Conservation (phyloP, 2,888 invertebrate species). For the Troilus luridus region DNA sequence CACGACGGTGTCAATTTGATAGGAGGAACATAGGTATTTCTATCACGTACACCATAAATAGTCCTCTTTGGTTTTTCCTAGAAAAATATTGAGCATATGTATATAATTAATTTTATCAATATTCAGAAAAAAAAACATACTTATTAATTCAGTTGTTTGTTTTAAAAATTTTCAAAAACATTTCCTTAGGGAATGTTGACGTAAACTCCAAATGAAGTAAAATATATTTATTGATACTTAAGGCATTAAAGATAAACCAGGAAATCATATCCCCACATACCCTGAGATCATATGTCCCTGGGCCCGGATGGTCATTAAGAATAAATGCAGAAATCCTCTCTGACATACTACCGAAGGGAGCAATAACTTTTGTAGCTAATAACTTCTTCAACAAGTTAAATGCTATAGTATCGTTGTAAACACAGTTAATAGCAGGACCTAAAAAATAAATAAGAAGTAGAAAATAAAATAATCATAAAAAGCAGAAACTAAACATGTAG, state of each 20-base stretch:
- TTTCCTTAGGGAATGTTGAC: too few species aligned
- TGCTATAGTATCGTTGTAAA: not conserved
- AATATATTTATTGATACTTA: too few species aligned
- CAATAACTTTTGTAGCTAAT: not conserved
- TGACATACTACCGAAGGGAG: not conserved
- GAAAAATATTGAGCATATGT: not conserved
- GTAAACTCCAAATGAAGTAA: too few species aligned
- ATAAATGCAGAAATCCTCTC: not conserved
- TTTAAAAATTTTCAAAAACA: too few species aligned
- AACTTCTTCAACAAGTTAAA: slow-evolving; percentile 20
- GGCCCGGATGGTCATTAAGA: slow-evolving; percentile 53
- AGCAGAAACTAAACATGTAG: not conserved
- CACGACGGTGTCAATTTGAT: not conserved
- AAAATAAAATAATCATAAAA: not conserved
- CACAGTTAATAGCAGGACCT: slow-evolving; percentile 14
- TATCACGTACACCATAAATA: slow-evolving; percentile 1
- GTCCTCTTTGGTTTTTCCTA: not conserved
- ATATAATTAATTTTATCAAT: too few species aligned
- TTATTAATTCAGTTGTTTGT: not conserved
- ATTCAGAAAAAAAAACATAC: not conserved
- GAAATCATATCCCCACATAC: not conserved
- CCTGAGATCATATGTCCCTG: slow-evolving; percentile 58
- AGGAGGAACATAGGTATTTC: not conserved
- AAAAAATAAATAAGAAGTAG: not conserved
- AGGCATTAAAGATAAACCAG: too few species aligned